Evolutionary conservation across 2,797 vertebrate species (phyloP).

Genomic region (Spinus olivaceus): DNA sequence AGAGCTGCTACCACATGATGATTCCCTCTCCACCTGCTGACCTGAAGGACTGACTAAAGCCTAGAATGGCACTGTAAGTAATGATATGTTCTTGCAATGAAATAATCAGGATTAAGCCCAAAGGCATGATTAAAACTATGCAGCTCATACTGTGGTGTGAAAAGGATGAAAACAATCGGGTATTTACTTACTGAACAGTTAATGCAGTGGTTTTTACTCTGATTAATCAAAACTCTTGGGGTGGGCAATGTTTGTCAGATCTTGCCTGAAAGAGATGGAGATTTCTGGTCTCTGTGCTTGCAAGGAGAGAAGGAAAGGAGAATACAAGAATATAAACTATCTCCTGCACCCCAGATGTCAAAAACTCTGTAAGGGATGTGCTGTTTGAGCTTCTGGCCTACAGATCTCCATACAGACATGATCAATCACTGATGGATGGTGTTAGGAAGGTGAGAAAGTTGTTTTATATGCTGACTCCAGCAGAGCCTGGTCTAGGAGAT

Average conservation of each 20-base stretch:
- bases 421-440: background rate
- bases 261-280: background rate
- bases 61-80: conserved; percentile 7
- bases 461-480: background rate
- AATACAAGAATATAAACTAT: background rate
- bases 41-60: background rate
- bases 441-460: background rate
- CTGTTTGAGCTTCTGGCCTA: background rate
- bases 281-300: background rate
- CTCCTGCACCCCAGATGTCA: background rate
- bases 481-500: background rate
- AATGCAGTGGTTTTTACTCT: background rate
- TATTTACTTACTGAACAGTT: background rate
- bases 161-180: conserved; percentile 23
- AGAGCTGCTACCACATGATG: background rate
- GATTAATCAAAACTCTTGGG: background rate
- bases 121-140: conserved; percentile 10
- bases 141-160: background rate
- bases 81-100: conserved; percentile 15
- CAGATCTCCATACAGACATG: background rate
- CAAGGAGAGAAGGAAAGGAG: background rate
- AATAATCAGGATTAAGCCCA: conserved; percentile 33
- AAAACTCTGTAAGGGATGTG: background rate
- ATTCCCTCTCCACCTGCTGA: background rate
- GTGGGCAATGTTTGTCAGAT: background rate